Conservation (phyloP, 92 coral and sea anemone genomes). For the Umimayanthus kanabou region DNA sequence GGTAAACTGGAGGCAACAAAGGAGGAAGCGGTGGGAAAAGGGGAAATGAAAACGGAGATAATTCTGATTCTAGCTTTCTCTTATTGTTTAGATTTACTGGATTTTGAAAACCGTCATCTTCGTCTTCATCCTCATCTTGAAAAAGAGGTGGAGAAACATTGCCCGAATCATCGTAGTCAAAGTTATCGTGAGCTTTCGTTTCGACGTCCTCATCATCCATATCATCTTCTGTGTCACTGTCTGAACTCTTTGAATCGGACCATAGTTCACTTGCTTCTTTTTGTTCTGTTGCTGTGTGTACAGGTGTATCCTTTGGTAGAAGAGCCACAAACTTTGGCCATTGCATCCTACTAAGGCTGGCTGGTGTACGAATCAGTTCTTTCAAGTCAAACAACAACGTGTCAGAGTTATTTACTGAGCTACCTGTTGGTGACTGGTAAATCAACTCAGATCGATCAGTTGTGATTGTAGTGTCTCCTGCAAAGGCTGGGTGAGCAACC, state of each 20-base stretch:
- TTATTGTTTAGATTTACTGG: neutral
- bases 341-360: neutral
- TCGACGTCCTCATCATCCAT: neutral
- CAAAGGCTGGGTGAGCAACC: neutral
- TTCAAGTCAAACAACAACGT: slow-evolving; percentile 15
- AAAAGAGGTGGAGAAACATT: neutral
- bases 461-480: neutral
- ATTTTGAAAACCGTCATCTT: neutral
- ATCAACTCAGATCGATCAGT: neutral
- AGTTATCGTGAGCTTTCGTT: neutral
- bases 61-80: neutral
- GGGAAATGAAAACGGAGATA: slow-evolving; percentile 9
- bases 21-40: slow-evolving; percentile 6
- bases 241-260: slow-evolving; percentile 9
- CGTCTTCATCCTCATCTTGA: slow-evolving; percentile 19
- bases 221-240: neutral
- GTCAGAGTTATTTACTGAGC: neutral
- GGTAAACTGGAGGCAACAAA: neutral
- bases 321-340: slow-evolving; percentile 30
- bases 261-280: neutral
- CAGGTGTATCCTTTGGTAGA: neutral
- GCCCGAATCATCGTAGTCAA: slow-evolving; percentile 17
- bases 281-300: neutral
- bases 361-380: slow-evolving; percentile 21
- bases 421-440: slow-evolving; percentile 27